Evolutionary conservation across 2,888 invertebrate species (phyloP), one percentile per base, ranked within the genome.

Genomic region (Nowickia ferox): DNA sequence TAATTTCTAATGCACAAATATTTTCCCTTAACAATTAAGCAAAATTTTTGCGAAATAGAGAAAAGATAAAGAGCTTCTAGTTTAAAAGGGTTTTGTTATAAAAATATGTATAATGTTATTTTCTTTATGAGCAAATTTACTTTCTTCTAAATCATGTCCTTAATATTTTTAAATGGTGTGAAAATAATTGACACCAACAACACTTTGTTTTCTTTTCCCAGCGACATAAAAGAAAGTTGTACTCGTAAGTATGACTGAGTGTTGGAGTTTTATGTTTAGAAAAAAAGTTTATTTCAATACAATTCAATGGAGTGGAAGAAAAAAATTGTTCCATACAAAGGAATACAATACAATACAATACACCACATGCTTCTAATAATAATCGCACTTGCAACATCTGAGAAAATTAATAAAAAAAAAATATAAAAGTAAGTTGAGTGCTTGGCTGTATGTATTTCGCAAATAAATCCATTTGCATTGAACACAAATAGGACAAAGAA

Each of bases 161-260:
- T 48, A 59, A 51, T 38, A 30, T 38, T 61, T 74, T 19, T 51
- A 79, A 86, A 86, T 86, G 86, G 86, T 80, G 86, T 83, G 83
- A 83, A 86, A 76, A 83, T 86, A 86, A 86, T 86, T 86, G 86
- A 79, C 86, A 86, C 81, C 76, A 76, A 86, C 66, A 68, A 30
- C 6, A 30, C 30, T 30, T 22, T 55, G n/a, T n/a, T 51, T 66
- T 79, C 13, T 44, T 11, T 15, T 17, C 55, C 65, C 38, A 48
- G 8, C 38, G 40, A 17, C 38, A 55, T 55, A 38, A 66, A 46
- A 66, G 19, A n/a, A 38, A 42, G 59, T 59, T 48, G 17, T 1
- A 5, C n/a, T 11, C 15, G 15, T 48, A 13, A 9, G 8, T 74
- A n/a, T 42, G 48, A 48, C 30, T 66, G 17, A 66, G 40, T 48